Conservation (phyloP, 2,797 vertebrate species). For the Hephaestus fuliginosus region DNA sequence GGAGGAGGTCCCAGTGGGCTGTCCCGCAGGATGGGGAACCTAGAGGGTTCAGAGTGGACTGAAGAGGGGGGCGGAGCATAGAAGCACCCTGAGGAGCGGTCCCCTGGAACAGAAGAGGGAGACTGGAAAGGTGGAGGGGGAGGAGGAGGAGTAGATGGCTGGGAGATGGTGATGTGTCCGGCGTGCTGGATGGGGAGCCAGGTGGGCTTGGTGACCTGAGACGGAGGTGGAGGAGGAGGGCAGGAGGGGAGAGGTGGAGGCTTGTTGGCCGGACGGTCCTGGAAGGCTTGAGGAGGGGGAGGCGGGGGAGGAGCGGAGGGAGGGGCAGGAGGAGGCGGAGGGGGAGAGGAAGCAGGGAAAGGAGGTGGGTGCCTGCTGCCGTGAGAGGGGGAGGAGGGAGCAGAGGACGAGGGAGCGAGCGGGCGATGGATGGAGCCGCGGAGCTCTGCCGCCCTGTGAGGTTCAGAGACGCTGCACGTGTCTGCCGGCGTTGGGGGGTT, state of each 20-base stretch:
- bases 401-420: conserved; percentile 79
- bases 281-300: conserved; percentile 72
- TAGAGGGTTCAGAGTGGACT: conserved; percentile 55
- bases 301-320: conserved; percentile 78
- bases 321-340: conserved; percentile 75
- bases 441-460: conserved; percentile 67
- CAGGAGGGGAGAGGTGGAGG: conserved; percentile 76
- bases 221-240: conserved; percentile 79
- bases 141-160: conserved; percentile 62
- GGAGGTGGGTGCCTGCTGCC: conserved; percentile 46
- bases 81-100: conserved; percentile 75
- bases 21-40: conserved; percentile 72
- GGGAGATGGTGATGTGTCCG: conserved; percentile 65
- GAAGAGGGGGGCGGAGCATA: conserved; percentile 54
- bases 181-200: conserved; percentile 85
- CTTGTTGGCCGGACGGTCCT: conserved; percentile 77
- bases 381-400: conserved; percentile 71
- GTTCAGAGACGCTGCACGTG: conserved; percentile 57
- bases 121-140: conserved; percentile 66
- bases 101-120: conserved; percentile 60
- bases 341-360: conserved; percentile 60
- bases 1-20: conserved; percentile 78
- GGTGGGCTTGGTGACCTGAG: conserved; percentile 83
- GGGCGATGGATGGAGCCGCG: conserved; percentile 67
- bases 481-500: conserved; percentile 73